Evolutionary conservation across 2,888 invertebrate genomes (phyloP).

Genomic region (Acleris emargana): DNA sequence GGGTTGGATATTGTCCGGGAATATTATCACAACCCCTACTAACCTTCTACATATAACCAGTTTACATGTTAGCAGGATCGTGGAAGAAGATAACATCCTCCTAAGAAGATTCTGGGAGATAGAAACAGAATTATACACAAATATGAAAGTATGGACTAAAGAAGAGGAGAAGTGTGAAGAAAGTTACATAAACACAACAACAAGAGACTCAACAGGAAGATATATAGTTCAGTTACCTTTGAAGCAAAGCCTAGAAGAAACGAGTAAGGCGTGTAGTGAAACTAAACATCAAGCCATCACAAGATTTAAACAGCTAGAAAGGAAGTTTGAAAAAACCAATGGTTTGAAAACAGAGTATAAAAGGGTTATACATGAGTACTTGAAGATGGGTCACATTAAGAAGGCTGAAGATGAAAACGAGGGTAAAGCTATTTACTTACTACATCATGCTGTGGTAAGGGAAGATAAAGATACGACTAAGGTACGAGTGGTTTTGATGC

Average conservation of each 20-base stretch:
- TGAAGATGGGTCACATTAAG: not conserved
- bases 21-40: not conserved
- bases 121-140: constrained; percentile 5
- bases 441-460: constrained; percentile 42
- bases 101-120: constrained; percentile 9
- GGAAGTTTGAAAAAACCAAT: too few relatives aligned
- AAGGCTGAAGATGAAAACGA: too few relatives aligned
- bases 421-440: constrained; percentile 20
- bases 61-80: not conserved
- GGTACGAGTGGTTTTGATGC: too few relatives aligned
- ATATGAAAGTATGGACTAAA: constrained; percentile 1
- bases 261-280: not conserved
- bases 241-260: constrained; percentile 8
- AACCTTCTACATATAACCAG: not conserved
- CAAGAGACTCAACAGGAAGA: too few relatives aligned
- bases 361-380: constrained; percentile 1
- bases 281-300: not conserved
- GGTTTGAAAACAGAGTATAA: too few relatives aligned
- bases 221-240: not conserved
- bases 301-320: constrained; percentile 12
- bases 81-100: constrained; percentile 10
- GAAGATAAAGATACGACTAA: constrained; percentile 31
- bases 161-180: not conserved
- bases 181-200: too few relatives aligned
- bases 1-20: constrained; percentile 3